Conservation (phyloP, 2,113 vertebrate genomes). For the Megatriorchis doriae region DNA sequence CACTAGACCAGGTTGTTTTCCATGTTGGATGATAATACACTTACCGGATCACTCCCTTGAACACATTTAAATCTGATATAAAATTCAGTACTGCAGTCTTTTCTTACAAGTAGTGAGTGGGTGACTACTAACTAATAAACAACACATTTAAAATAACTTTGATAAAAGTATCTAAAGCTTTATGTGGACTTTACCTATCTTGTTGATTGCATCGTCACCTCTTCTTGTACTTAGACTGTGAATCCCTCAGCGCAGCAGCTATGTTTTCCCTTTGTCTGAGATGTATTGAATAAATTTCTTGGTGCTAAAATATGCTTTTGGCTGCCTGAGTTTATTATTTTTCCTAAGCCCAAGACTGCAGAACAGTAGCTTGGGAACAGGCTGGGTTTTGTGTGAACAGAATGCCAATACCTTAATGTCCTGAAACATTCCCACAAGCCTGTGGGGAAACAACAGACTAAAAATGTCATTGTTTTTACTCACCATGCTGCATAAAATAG, state of each 20-base stretch:
- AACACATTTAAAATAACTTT: not conserved
- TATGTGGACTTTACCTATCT: not conserved
- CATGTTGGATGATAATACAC: not conserved
- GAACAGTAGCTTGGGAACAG: not conserved
- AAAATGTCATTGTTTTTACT: slow-evolving; percentile 21
- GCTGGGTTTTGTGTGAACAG: not conserved
- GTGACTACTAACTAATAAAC: not conserved
- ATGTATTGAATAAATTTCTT: not conserved
- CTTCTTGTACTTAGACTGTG: not conserved
- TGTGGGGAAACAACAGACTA: not conserved
- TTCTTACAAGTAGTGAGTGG: not conserved
- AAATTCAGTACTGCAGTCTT: not conserved
- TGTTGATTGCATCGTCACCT: not conserved
- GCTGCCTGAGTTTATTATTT: not conserved
- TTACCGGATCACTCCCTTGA: not conserved
- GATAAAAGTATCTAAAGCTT: not conserved
- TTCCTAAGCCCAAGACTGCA: not conserved
- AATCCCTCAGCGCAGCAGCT: not conserved
- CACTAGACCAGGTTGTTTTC: not conserved
- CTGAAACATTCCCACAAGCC: not conserved
- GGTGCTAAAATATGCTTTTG: not conserved
- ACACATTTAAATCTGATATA: not conserved
- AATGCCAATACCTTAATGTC: not conserved
- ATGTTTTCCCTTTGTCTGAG: not conserved
- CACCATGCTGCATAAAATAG: slow-evolving; percentile 94